Base-by-base conservation (phyloP, 2,888 invertebrate species). In the Yponomeuta sedellus region DNA sequence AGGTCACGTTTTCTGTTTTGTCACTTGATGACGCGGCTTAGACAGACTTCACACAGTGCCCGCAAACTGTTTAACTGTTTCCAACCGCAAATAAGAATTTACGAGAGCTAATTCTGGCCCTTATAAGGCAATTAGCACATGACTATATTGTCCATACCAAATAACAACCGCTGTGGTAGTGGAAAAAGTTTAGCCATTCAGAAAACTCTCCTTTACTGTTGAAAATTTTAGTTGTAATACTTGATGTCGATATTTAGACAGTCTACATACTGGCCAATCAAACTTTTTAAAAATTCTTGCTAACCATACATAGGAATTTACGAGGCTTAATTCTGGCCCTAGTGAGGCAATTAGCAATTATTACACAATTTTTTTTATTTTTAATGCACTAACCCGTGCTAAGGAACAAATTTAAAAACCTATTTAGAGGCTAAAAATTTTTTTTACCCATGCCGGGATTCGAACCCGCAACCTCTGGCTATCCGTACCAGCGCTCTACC, bases 231-330 rank as follows among this genome's bases (percentile, higher is more conserved):
- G n/a, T 5, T 52, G 44, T 4, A n/a, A n/a, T 16, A 52, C 44
- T 52, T 52, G 1, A 44, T 5, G 44, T 16, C 12, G n/a, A n/a
- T n/a, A n/a, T n/a, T n/a, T n/a, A n/a, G n/a, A n/a, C n/a, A n/a
- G 28, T 19, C 62, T n/a, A 19, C 19, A n/a, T 19, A 28, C 62
- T 62, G 62, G 39, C 40, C n/a, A 10, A 39, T n/a, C 12, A n/a
- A 62, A 62, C 62, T 62, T 59, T 62, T 62, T 62, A 52, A 62
- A 39, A 19, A 77, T 79, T 82, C 83, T 82, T 80, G 81, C 74
- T 70, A 69, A 69, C 72, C 77, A 81, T 86, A 86, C 86, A 86
- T 86, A 83, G 72, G 77, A 81, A 85, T 86, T 87, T 86, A 86
- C 78, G 82, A 79, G 74, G 74, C 70, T 75, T 87, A 86, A 86